These are phyloP conservation scores for Loriculus beryllinus DNA, from an alignment of 2,797 vertebrate genomes.

Conservation along the genomic window DNA sequence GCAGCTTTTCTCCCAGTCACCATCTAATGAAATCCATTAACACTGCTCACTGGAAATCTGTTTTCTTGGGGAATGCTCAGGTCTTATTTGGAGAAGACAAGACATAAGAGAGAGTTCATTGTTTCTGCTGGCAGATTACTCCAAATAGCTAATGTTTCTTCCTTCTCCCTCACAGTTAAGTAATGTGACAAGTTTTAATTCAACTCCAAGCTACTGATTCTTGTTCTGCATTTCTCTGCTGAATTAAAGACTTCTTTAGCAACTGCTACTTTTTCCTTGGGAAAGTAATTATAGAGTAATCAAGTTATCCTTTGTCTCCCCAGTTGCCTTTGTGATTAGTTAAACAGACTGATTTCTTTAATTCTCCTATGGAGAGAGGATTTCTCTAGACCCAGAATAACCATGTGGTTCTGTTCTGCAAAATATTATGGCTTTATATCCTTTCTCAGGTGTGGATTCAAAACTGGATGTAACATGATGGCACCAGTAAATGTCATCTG, in stretches of 20 bases:
- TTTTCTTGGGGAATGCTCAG: background rate
- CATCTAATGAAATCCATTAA: background rate
- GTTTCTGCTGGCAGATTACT: conserved; percentile 9
- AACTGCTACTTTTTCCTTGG: background rate
- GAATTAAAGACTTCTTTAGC: conserved; percentile 3
- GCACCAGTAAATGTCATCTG: background rate
- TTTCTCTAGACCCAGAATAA: background rate
- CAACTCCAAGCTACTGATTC: background rate
- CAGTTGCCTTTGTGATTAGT: conserved; percentile 5
- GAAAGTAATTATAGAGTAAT: conserved; percentile 45
- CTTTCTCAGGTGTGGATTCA: background rate
- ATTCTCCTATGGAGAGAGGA: background rate
- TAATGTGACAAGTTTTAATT: conserved; percentile 14
- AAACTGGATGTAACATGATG: background rate
- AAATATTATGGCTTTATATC: background rate
- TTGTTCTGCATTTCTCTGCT: conserved; percentile 10
- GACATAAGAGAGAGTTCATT: background rate
- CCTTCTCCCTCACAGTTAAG: background rate
- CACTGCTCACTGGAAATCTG: background rate
- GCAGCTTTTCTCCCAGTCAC: background rate
- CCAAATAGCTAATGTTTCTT: background rate
- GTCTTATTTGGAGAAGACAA: background rate
- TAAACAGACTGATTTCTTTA: conserved; percentile 31
- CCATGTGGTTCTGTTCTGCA: background rate
- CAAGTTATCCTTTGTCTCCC: conserved; percentile 3